Evolutionary conservation across 1,140 invertebrate genomes (phyloP).

Genomic region (Drosophila lacertosa): DNA sequence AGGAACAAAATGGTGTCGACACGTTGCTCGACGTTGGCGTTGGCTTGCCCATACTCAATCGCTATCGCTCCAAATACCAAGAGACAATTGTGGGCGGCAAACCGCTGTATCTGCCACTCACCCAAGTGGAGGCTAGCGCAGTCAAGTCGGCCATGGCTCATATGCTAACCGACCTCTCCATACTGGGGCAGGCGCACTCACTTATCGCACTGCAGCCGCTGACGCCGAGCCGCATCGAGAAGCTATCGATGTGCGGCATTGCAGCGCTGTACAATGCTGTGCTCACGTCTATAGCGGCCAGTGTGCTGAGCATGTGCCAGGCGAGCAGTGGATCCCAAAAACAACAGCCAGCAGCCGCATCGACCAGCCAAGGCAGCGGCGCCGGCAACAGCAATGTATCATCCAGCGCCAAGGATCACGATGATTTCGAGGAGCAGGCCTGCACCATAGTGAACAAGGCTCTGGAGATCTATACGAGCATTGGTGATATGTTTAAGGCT

Average conservation of each 20-base stretch:
- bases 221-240: conserved; percentile 91
- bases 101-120: conserved; percentile 73
- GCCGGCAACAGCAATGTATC: conserved; percentile 18
- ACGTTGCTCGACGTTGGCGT: conserved; percentile 74
- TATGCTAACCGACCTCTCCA: conserved; percentile 93
- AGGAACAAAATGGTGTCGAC: conserved; percentile 81
- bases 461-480: conserved; percentile 92
- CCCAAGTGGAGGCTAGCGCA: conserved; percentile 68
- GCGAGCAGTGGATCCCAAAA: conserved; percentile 69
- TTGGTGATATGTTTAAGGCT: conserved; percentile 91
- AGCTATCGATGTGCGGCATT: conserved; percentile 90
- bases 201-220: conserved; percentile 93
- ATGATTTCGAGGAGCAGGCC: conserved; percentile 78
- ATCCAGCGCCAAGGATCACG: conserved; percentile 59
- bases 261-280: conserved; percentile 91
- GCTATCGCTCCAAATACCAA: conserved; percentile 74
- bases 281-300: conserved; percentile 87
- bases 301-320: conserved; percentile 85
- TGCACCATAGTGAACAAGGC: conserved; percentile 86
- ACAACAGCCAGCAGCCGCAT: conserved; percentile 52
- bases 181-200: conserved; percentile 92
- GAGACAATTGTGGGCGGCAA: conserved; percentile 72
- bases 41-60: conserved; percentile 70
- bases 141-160: conserved; percentile 83
- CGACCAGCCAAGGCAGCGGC: conserved; percentile 49